Evolutionary conservation across 2,888 invertebrate species (phyloP), one percentile per base, ranked within the genome.

Genomic region (Hypsopygia costalis): DNA sequence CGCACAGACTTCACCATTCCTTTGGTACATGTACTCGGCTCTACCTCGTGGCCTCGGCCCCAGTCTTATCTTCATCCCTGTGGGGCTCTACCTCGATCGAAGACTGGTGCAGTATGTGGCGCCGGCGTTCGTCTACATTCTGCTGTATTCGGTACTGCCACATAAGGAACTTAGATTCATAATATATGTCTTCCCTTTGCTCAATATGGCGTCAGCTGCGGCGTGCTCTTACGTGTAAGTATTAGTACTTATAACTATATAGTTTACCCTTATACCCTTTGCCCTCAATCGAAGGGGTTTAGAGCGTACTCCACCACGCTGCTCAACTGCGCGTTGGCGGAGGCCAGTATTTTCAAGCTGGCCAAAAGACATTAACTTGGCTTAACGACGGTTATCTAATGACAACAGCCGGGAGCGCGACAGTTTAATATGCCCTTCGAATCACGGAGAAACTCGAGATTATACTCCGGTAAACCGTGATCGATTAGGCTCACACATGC

Each of bases 21-120:
- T 97, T 1, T 99, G 99, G 99, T 99, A 99, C 80, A 98, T 98
- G 76, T 98, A 98, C 77, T 98, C 98, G 0, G 99, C 98, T 0
- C 87, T 99, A 29, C 99, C 99, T 0, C 91, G 99, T 40, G 96
- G 97, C 0, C 91, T 99, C 71, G 95, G 95, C 0, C 91, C 93
- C 0, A 96, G 97, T 12, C 70, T 96, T 12, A 64, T 95, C 6
- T 89, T 99, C 34, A 90, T 97, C 39, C 97, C 97, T 1, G 61
- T 95, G 12, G 97, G 97, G 21, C 69, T 94, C 32, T 91, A 91
- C 51, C 86, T 94, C 53, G 95, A 98, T 67, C 83, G 91, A 38
- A 90, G 97, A 52, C 90, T 94, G 34, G 83, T 94, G 35, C 91
- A 92, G 36, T 75, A 96, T 34, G 90, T 92, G 3, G 78, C 94